Conservation (phyloP, 1,140 invertebrate species). For the Rhyacophila brunnea region DNA sequence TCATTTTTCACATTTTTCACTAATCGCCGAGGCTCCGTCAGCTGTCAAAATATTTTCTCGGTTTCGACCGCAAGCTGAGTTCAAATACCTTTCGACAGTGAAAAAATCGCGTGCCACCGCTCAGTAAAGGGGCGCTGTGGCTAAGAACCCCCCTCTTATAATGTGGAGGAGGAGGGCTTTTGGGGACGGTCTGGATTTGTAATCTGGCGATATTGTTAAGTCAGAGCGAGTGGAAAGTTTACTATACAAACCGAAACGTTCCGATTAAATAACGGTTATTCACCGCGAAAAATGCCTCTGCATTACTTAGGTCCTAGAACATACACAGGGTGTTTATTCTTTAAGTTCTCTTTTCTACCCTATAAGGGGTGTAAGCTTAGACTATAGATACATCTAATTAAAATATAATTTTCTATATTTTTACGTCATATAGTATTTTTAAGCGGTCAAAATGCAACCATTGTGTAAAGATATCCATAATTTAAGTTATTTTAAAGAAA, state of each 20-base stretch:
- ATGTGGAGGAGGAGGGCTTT: neutral
- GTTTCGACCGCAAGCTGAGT: neutral
- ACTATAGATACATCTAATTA: no score
- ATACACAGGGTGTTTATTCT: neutral
- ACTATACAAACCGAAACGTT: neutral
- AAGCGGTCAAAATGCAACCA: no score
- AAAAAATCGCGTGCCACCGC: slow-evolving; percentile 24
- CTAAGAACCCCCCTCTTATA: neutral
- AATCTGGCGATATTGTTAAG: no score
- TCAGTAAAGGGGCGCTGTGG: no score
- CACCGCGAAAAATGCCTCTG: neutral
- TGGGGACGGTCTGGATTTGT: neutral
- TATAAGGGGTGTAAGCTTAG: no score
- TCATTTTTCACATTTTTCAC: no score
- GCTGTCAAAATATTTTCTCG: neutral
- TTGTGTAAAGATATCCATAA: no score
- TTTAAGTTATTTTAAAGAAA: no score
- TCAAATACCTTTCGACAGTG: slow-evolving; percentile 11
- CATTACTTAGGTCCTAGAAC: neutral
- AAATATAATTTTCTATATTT: no score
- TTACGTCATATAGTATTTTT: no score
- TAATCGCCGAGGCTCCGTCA: neutral
- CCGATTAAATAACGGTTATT: slow-evolving; percentile 1
- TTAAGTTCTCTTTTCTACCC: no score
- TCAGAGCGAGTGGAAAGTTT: no score